phyloP scores from a whole-genome alignment of 1,140 invertebrate species.

The Heliconius congener region DNA sequence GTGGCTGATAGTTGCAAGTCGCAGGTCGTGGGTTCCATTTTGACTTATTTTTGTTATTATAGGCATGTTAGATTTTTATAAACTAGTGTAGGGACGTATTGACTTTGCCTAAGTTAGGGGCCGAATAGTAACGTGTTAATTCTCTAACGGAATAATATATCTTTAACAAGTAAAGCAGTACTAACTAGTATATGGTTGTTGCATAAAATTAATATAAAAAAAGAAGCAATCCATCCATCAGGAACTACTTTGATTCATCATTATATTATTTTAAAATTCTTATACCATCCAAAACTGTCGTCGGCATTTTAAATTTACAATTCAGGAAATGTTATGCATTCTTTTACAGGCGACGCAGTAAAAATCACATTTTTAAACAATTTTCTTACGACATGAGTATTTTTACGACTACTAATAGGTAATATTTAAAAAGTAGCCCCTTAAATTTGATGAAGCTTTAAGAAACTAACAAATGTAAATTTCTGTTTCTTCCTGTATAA shows the following conservation, averaged over 20 bases:
- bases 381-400: background rate
- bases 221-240: too few relatives aligned
- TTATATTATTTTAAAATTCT: background rate
- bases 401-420: background rate
- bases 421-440: background rate
- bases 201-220: too few relatives aligned
- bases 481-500: background rate
- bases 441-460: background rate
- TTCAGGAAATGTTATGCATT: constrained; percentile 8
- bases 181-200: too few relatives aligned
- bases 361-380: background rate
- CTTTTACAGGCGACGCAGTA: background rate
- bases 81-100: background rate
- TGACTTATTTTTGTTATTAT: background rate
- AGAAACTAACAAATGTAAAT: background rate
- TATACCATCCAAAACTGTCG: background rate
- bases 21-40: background rate
- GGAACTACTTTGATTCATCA: background rate
- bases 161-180: too few relatives aligned
- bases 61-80: background rate
- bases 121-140: background rate
- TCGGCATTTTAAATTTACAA: background rate
- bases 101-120: background rate
- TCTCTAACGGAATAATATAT: too few relatives aligned
- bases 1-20: background rate